phyloP scores from a whole-genome alignment of 2,797 vertebrate genomes.

The Myiothlypis coronata region DNA sequence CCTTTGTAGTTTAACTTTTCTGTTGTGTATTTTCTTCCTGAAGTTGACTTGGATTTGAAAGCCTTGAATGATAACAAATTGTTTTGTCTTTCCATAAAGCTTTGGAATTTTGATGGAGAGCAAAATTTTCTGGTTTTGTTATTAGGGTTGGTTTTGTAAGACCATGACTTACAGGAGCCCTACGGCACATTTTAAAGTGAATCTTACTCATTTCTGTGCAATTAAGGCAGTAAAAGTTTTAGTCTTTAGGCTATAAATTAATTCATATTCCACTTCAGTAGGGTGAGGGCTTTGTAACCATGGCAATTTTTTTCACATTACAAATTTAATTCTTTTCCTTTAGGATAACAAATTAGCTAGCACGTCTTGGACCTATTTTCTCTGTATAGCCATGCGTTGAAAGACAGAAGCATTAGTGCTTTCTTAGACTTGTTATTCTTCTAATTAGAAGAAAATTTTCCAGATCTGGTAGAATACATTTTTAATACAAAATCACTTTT shows the following conservation, averaged over 20 bases:
- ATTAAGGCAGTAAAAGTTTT: neutral
- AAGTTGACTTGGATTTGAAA: neutral
- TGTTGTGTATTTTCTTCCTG: neutral
- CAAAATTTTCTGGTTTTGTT: neutral
- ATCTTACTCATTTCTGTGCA: neutral
- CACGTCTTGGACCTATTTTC: neutral
- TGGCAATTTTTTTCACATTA: neutral
- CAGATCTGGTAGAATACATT: neutral
- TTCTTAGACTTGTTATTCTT: neutral
- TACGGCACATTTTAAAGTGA: neutral
- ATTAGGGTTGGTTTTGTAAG: neutral
- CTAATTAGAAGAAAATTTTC: neutral
- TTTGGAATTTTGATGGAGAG: neutral
- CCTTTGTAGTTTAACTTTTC: neutral
- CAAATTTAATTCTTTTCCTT: neutral
- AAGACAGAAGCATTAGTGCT: neutral
- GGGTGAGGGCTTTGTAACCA: neutral
- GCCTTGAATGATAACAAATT: neutral
- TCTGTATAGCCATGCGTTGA: neutral
- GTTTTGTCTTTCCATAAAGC: neutral
- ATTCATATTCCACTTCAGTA: neutral
- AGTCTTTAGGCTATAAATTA: neutral
- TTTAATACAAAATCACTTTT: neutral
- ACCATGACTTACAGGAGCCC: neutral
- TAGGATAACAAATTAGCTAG: neutral